Conservation (phyloP, 2,888 invertebrate species). For the Hirtodrosophila trivittata region DNA sequence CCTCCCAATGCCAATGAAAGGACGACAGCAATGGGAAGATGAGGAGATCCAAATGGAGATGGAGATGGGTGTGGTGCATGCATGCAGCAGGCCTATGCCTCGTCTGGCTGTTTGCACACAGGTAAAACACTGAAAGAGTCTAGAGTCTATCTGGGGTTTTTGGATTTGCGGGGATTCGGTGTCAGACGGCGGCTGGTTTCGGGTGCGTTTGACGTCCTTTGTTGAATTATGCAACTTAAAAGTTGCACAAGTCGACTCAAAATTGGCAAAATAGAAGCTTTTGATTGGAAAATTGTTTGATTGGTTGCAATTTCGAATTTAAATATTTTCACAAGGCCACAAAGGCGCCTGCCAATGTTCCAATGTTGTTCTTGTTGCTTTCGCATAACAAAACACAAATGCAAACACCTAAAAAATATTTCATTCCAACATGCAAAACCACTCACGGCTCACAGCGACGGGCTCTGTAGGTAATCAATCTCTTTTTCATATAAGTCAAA, state of each 20-base stretch:
- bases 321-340: constrained; percentile 74
- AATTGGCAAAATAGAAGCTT: constrained; percentile 74
- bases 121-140: constrained; percentile 39
- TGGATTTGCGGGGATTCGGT: not conserved
- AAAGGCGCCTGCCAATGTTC: constrained; percentile 40
- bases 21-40: constrained; percentile 1
- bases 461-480: constrained; percentile 72
- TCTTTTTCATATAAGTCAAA: constrained; percentile 73
- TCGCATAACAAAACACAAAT: constrained; percentile 7
- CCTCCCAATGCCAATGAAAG: constrained; percentile 11
- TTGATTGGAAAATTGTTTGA: constrained; percentile 79
- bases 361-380: constrained; percentile 7
- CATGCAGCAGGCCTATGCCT: constrained; percentile 13
- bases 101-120: constrained; percentile 53
- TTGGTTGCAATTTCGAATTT: constrained; percentile 79
- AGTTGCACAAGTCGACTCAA: constrained; percentile 70
- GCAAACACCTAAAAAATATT: constrained; percentile 43
- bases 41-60: not conserved
- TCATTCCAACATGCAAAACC: constrained; percentile 71
- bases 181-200: not conserved
- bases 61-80: not conserved
- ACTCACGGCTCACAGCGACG: constrained; percentile 65
- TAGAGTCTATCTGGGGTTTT: not conserved
- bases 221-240: constrained; percentile 80
- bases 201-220: constrained; percentile 59